phyloP scores from a whole-genome alignment of 2,113 vertebrate genomes.

The Cyprinodon variegatus region DNA sequence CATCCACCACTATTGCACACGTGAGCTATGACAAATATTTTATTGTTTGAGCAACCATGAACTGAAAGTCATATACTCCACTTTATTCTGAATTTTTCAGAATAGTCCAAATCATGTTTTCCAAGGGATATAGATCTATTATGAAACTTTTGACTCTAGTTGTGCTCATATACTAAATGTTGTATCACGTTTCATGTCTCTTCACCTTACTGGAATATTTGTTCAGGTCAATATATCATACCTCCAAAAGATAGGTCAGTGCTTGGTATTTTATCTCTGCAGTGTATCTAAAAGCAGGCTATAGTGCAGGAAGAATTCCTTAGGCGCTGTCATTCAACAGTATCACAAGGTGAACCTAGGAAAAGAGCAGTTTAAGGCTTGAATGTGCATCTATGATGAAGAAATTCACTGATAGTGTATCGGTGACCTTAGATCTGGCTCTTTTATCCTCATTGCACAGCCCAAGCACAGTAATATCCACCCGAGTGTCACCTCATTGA shows the following conservation, averaged over 20 bases:
- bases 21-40: constrained; percentile 42
- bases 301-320: constrained; percentile 28
- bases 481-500: constrained; percentile 66
- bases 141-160: constrained; percentile 29
- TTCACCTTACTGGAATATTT: constrained; percentile 54
- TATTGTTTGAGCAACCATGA: constrained; percentile 60
- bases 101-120: constrained; percentile 22
- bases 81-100: constrained; percentile 19
- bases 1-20: constrained; percentile 20
- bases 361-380: constrained; percentile 33
- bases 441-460: constrained; percentile 57
- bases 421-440: constrained; percentile 71
- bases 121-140: constrained; percentile 27
- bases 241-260: constrained; percentile 62
- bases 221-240: constrained; percentile 68
- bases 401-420: constrained; percentile 44
- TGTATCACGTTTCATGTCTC: constrained; percentile 43
- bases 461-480: constrained; percentile 65
- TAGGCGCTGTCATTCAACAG: constrained; percentile 30
- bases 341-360: constrained; percentile 15
- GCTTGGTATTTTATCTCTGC: constrained; percentile 63
- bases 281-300: constrained; percentile 61
- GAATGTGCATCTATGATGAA: constrained; percentile 35
- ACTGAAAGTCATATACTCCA: neutral
- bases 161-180: constrained; percentile 47